A percentile compares a stretch with the other conserved stretches of the same genome.
These are phyloP conservation scores for Brenthis ino DNA, from an alignment of 2,888 invertebrate species.

Conservation along the genomic window DNA sequence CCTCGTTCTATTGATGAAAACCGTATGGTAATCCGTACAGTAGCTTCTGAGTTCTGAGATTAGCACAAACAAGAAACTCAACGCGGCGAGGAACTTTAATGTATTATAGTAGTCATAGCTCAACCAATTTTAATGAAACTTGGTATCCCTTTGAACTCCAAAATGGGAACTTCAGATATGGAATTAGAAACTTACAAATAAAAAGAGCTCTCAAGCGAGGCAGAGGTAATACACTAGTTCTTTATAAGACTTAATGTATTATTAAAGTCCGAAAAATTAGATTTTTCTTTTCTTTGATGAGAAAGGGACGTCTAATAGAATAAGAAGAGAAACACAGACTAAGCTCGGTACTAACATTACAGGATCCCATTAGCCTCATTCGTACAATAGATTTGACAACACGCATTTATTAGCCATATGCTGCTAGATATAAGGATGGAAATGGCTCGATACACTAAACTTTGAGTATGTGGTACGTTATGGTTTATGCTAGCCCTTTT, in stretches of 20 bases:
- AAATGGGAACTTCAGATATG: too few relatives aligned
- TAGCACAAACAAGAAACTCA: too few relatives aligned
- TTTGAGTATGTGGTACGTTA: constrained; percentile 30
- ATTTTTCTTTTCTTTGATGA: constrained; percentile 14
- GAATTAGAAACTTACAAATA: too few relatives aligned
- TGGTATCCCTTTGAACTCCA: too few relatives aligned
- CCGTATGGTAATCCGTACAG: too few relatives aligned
- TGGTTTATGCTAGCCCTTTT: constrained; percentile 41
- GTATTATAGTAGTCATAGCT: too few relatives aligned
- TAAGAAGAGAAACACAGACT: constrained; percentile 33
- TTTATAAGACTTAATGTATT: neutral
- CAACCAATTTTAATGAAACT: too few relatives aligned
- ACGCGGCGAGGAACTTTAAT: too few relatives aligned
- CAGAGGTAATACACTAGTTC: too few relatives aligned
- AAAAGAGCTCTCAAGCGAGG: too few relatives aligned
- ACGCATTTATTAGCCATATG: constrained; percentile 22
- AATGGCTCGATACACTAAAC: constrained; percentile 18
- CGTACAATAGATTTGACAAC: constrained; percentile 30
- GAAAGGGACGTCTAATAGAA: constrained; percentile 25
- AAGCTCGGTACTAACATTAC: constrained; percentile 38
- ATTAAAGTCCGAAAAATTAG: constrained; percentile 1
- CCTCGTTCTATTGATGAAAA: too few relatives aligned
- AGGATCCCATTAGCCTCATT: constrained; percentile 38
- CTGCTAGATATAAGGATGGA: constrained; percentile 10
- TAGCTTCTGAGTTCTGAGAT: too few relatives aligned